phyloP scores from a whole-genome alignment of 2,797 vertebrate genomes.

The Gambusia yucatana region DNA sequence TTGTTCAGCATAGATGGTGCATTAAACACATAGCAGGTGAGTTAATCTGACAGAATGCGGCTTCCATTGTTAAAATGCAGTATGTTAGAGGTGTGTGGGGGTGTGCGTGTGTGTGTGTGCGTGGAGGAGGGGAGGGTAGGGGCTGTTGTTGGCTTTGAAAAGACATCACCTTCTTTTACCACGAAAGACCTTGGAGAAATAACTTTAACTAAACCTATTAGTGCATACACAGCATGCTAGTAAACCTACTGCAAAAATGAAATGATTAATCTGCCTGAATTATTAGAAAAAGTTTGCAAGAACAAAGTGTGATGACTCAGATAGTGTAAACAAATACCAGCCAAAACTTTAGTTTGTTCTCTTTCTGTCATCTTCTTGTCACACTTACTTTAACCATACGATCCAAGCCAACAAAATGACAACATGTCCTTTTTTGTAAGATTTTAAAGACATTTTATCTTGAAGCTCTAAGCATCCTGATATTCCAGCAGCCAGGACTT shows the following conservation, averaged over 20 bases:
- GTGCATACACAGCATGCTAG: not conserved
- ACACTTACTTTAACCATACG: not conserved
- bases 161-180: not conserved
- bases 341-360: not conserved
- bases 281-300: not conserved
- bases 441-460: not conserved
- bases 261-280: conserved; percentile 1
- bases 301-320: not conserved
- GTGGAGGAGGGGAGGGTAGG: too few species aligned
- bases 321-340: not conserved
- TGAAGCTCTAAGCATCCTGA: not conserved
- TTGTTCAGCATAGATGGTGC: not conserved
- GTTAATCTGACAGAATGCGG: not conserved
- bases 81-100: not conserved
- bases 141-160: not conserved
- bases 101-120: too few species aligned
- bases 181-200: not conserved
- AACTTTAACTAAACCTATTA: not conserved
- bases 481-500: not conserved
- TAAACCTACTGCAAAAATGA: not conserved
- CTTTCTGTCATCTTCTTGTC: not conserved
- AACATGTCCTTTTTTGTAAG: not conserved
- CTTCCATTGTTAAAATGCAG: not conserved
- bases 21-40: not conserved
- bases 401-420: not conserved